Base-by-base conservation (phyloP, 2,113 vertebrate species). In the Empidonax alnorum region DNA sequence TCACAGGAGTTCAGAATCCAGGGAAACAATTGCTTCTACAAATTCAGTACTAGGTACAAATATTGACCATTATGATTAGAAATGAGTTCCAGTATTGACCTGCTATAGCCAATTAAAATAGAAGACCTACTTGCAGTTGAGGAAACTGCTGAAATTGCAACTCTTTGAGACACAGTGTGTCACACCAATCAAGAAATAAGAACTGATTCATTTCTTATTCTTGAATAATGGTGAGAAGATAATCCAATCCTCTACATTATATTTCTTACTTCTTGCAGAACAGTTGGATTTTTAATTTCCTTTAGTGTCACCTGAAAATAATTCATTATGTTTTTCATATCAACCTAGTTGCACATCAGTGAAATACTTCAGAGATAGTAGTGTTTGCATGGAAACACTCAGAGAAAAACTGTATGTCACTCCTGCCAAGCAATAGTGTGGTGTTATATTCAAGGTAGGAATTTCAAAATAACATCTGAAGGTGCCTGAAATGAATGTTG, bases 381-480 rank as follows among this genome's bases (percentile, higher is more conserved):
- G 50, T 69, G 87, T 91, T 92, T 90, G 19, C 47, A 78, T 41
- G 14, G 42, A 95, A 93, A 92, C 14, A 39, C 35, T 88, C 72
- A 66, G 23, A 23, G 74, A 65, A 85, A 96, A 94, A 87, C 46
- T 68, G 4, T 84, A 31, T 53, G 56, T 52, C 56, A 89, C 85
- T 95, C 75, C 35, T 94, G 58, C 79, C 68, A 91, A 90, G 27
- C 22, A 80, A 46, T 37, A 75, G 41, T 33, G 22, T 73, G 8
- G 20, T 44, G 14, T 31, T 92, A 71, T 62, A n/a, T 39, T 91
- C 42, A 82, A 68, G 21, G n/a, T 14, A 81, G 90, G 44, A 46
- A 84, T 81, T 93, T 65, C 55, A 90, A 94, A 97, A 66, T 59
- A 92, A 33, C 8, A 84, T 75, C 49, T 80, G n/a, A 96, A 96